Percentiles rank a stretch among this genome's conserved stretches.
Conservation (phyloP, 2,888 invertebrate genomes). For the Physocephala rufipes region DNA sequence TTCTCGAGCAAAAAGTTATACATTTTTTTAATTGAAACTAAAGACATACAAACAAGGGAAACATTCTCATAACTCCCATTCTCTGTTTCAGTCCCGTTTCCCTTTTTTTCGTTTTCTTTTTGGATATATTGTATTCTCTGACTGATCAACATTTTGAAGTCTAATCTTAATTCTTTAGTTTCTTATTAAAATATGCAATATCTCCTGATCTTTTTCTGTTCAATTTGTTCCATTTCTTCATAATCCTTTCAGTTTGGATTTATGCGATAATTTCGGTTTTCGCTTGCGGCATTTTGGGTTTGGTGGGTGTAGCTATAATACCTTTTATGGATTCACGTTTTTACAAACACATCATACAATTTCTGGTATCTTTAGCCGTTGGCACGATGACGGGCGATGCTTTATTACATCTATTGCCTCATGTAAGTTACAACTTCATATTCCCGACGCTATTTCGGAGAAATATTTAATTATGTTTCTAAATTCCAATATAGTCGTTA, state of each 20-base stretch:
- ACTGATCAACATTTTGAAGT: no score
- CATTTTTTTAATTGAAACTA: no score
- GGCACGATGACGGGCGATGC: conserved; percentile 94
- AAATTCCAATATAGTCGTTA: conserved; percentile 51
- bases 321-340: conserved; percentile 89
- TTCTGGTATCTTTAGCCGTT: conserved; percentile 91
- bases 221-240: background rate
- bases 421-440: conserved; percentile 69
- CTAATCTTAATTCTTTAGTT: background rate
- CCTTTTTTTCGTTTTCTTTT: no score
- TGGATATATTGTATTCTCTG: no score
- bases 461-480: background rate
- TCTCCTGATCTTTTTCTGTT: background rate
- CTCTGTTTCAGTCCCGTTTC: no score
- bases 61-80: no score
- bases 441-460: background rate
- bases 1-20: no score
- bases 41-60: no score
- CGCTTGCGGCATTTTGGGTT: conserved; percentile 86
- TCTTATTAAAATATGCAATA: background rate
- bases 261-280: conserved; percentile 84
- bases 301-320: conserved; percentile 88
- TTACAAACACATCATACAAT: conserved; percentile 89
- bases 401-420: conserved; percentile 88
- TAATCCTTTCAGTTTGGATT: conserved; percentile 74